Evolutionary conservation across 2,113 vertebrate genomes (phyloP).

Genomic region (Propithecus coquereli): DNA sequence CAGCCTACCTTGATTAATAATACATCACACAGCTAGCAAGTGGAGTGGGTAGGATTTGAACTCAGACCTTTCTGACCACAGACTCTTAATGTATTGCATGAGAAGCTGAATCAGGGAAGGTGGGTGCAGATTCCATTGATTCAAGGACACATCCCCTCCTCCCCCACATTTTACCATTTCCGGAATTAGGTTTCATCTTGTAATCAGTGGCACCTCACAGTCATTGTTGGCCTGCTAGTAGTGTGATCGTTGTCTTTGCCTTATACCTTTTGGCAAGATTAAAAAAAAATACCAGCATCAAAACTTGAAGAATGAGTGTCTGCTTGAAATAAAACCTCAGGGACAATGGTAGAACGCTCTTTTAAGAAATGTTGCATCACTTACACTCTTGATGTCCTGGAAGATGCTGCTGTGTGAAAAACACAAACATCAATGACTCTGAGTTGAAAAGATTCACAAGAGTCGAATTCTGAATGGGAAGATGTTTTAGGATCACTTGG

Average conservation of each 20-base stretch:
- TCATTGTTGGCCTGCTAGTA: neutral
- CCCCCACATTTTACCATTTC: neutral
- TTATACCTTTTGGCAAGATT: neutral
- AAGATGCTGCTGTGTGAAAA: neutral
- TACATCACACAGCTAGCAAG: neutral
- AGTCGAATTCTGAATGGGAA: neutral
- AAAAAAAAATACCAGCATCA: neutral
- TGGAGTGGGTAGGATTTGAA: neutral
- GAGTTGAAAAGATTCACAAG: neutral
- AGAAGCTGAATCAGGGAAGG: neutral
- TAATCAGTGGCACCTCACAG: neutral
- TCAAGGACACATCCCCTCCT: neutral
- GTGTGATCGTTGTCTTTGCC: neutral
- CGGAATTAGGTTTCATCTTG: neutral
- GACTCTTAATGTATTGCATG: neutral
- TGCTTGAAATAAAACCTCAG: conserved; percentile 8
- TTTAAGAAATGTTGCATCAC: neutral
- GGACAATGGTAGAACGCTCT: neutral
- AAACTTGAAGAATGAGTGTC: neutral
- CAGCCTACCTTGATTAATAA: neutral
- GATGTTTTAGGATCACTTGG: neutral
- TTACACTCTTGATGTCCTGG: neutral
- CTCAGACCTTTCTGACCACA: neutral
- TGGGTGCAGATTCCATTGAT: neutral
- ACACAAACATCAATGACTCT: neutral